Evolutionary conservation across 2,888 invertebrate genomes (phyloP).

Genomic region (Agrypnus murinus): DNA sequence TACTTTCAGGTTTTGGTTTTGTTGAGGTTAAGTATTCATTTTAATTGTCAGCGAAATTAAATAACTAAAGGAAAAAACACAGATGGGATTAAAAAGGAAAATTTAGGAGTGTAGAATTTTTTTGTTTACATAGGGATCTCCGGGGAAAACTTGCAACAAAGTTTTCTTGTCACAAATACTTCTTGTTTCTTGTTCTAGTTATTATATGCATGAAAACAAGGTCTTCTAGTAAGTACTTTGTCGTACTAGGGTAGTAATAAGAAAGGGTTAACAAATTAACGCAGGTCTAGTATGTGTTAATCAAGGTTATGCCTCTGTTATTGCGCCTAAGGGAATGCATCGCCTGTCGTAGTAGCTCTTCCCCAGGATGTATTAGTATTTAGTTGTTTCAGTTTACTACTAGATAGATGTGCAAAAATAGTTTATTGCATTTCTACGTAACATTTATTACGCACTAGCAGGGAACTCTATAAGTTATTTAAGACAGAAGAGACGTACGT

Average conservation of each 20-base stretch:
- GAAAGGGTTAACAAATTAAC: constrained; percentile 55
- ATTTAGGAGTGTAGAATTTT: too few species aligned
- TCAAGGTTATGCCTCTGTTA: constrained; percentile 69
- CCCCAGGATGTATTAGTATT: constrained; percentile 38
- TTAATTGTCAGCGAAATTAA: background rate
- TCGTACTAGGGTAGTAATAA: constrained; percentile 43
- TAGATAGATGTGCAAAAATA: constrained; percentile 20
- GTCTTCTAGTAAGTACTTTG: constrained; percentile 13
- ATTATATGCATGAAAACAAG: constrained; percentile 19
- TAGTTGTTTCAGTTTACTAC: constrained; percentile 40
- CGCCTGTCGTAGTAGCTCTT: constrained; percentile 49
- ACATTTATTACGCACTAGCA: too few species aligned
- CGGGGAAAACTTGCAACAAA: background rate
- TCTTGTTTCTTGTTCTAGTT: constrained; percentile 19
- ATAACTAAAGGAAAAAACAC: background rate
- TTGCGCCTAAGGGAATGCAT: constrained; percentile 66
- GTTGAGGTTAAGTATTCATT: background rate
- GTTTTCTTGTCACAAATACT: constrained; percentile 15
- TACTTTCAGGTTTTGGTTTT: constrained; percentile 5
- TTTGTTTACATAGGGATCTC: background rate
- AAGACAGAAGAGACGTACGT: too few species aligned
- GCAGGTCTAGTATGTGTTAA: constrained; percentile 67
- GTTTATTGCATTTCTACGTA: constrained; percentile 17
- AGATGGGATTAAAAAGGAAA: background rate
- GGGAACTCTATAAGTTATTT: too few species aligned